Conservation (phyloP, 1,140 invertebrate species). For the Drosophila orosa region DNA sequence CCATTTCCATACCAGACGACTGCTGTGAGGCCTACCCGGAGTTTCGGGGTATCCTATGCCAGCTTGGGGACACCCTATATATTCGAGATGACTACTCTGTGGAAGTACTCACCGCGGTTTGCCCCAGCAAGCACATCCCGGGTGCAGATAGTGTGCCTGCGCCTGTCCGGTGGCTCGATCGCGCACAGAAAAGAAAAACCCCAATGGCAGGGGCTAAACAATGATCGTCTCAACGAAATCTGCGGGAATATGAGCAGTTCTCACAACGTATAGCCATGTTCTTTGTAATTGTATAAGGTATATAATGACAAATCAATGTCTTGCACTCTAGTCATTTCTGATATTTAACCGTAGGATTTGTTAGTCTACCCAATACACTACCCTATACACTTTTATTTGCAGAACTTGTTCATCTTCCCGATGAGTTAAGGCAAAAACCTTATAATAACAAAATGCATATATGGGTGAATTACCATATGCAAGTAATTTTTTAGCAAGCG, state of each 20-base stretch:
- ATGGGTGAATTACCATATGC: too few species aligned
- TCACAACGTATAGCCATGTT: not conserved
- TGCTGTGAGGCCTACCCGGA: constrained; percentile 49
- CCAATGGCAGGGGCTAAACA: not conserved
- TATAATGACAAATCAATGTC: not conserved
- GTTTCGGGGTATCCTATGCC: constrained; percentile 50
- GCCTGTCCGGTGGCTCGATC: not conserved
- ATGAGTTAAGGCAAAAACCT: too few species aligned
- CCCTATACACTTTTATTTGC: not conserved
- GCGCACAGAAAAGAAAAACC: not conserved
- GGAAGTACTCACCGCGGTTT: constrained; percentile 38
- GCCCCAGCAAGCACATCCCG: constrained; percentile 5
- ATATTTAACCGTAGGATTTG: not conserved
- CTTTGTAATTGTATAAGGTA: not conserved
- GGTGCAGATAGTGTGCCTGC: constrained; percentile 12
- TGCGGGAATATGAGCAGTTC: not conserved
- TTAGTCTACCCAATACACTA: too few species aligned
- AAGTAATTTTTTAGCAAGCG: too few species aligned
- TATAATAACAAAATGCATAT: not conserved
- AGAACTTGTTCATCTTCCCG: not conserved
- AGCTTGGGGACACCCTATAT: constrained; percentile 46
- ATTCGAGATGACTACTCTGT: constrained; percentile 25
- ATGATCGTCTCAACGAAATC: not conserved
- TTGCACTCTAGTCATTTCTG: not conserved
- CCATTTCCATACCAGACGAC: constrained; percentile 46